These are phyloP conservation scores for Drosophila falleni DNA, from an alignment of 2,888 invertebrate species.

Conservation along the genomic window DNA sequence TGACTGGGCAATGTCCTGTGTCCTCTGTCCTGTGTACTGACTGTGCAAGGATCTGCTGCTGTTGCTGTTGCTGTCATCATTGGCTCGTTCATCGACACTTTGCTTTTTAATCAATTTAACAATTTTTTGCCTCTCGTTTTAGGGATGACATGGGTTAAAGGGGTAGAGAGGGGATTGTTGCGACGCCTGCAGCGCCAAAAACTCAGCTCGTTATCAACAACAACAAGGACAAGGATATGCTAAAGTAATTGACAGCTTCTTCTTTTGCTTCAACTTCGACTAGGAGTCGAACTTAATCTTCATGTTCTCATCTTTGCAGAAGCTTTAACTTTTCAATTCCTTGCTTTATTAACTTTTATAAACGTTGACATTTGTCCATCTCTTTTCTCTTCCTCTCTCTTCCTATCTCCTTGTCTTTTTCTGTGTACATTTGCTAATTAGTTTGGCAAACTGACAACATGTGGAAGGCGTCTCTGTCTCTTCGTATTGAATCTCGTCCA, in stretches of 20 bases:
- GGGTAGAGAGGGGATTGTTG: no score
- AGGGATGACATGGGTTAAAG: not conserved
- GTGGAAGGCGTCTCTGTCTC: conserved; percentile 27
- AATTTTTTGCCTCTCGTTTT: conserved; percentile 57
- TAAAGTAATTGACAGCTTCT: conserved; percentile 73
- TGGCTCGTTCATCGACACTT: conserved; percentile 82
- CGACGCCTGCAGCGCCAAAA: conserved; percentile 19
- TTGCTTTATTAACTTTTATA: conserved; percentile 68
- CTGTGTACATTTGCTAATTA: conserved; percentile 77
- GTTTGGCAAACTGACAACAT: conserved; percentile 63
- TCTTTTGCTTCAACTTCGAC: conserved; percentile 26
- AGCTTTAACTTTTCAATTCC: conserved; percentile 50
- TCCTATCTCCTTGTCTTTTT: conserved; percentile 3
- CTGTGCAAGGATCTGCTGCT: conserved; percentile 20
- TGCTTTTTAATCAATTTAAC: conserved; percentile 83
- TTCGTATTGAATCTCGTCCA: conserved; percentile 25
- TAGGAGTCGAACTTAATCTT: conserved; percentile 16
- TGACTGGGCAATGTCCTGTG: conserved; percentile 16
- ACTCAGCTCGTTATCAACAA: conserved; percentile 52
- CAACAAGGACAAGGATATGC: conserved; percentile 58
- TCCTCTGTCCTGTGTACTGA: conserved; percentile 1
- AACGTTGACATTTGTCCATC: conserved; percentile 52
- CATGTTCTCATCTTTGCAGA: conserved; percentile 18
- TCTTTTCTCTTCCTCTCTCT: not conserved
- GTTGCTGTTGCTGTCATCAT: conserved; percentile 77